Evolutionary conservation across 2,888 invertebrate genomes (phyloP), one percentile per base, ranked within the genome.

Genomic region (Ophion slaviceki): DNA sequence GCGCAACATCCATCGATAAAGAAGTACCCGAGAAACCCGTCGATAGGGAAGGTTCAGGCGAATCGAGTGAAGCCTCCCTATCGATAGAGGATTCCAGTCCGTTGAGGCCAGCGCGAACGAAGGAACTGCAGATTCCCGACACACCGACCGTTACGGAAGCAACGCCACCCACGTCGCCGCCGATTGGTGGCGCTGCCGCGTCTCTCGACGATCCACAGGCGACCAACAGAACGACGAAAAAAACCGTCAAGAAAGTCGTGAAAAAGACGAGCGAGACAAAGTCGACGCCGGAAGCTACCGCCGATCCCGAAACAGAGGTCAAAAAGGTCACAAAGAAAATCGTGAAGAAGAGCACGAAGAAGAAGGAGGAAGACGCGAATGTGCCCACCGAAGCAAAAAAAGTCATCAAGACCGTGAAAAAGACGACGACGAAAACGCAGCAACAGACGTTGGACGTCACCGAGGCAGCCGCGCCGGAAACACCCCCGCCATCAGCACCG

Each of bases 271-370:
- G 36, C 20, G 86, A 90, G 40, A 87, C 89, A 20, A 89, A 91
- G 80, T 62, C 89, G 20, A 59, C 82, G 6, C 92, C 92, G 24
- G 85, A 86, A 59, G 86, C 11, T 28, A 14, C 87, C 8, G 28
- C 71, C 14, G 92, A 92, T n/a, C 82, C 82, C 8, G 92, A 92
- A 36, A 82, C 84, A n/a, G 82, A 88, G 1, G 89, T 89, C 4
- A 92, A 92, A 74, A 92, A 92, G 89, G 94, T 94, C 87, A 93
- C 94, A 7, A 95, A 95, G 88, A 96, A 95, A 89, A 94, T 94
- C 75, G 94, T 94, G 40, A 95, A 95, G 90, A 95, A 95, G 88
- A 88, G 90, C 10, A 77, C 88, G 1, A 93, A 92, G 77, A 92
- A 93, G 5, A 91, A 92, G 86, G 85, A 89, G 80, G 76, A 80